Evolutionary conservation across 1,140 invertebrate species (phyloP).

Genomic region (Zaprionus lachaisei): DNA sequence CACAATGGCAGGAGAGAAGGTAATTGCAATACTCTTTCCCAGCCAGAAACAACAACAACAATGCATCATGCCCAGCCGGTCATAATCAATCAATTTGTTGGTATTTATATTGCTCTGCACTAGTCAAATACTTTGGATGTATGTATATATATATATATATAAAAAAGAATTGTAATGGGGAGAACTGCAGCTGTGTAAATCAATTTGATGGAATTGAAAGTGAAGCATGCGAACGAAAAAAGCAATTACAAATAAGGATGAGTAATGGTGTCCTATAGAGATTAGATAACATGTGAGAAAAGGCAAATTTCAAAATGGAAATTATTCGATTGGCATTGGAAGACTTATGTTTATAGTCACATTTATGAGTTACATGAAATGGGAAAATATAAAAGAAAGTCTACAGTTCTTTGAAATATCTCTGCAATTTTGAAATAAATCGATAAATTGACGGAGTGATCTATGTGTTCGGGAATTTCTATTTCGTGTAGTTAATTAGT

Average conservation of each 20-base stretch:
- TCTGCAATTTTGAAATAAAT: no score
- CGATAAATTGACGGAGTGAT: no score
- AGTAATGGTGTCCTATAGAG: not conserved
- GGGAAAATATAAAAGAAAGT: no score
- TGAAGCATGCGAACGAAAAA: not conserved
- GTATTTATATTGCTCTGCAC: slow-evolving; percentile 57
- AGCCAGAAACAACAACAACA: slow-evolving; percentile 34
- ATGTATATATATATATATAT: not conserved
- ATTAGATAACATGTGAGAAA: not conserved
- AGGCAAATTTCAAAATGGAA: not conserved
- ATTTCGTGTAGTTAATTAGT: no score
- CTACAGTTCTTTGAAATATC: no score
- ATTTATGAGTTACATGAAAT: no score
- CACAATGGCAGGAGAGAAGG: slow-evolving; percentile 30
- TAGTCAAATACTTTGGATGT: not conserved
- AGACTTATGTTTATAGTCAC: no score
- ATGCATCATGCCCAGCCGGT: slow-evolving; percentile 66
- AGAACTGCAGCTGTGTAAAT: slow-evolving; percentile 7
- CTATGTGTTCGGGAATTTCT: no score
- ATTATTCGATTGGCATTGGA: no score
- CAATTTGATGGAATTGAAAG: slow-evolving; percentile 3
- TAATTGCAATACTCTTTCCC: slow-evolving; percentile 65
- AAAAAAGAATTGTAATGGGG: not conserved
- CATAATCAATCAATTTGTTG: slow-evolving; percentile 75
- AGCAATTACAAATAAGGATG: slow-evolving; percentile 9